Base-by-base conservation (phyloP, 2,797 vertebrate genomes). In the Diplodus puntazzo region DNA sequence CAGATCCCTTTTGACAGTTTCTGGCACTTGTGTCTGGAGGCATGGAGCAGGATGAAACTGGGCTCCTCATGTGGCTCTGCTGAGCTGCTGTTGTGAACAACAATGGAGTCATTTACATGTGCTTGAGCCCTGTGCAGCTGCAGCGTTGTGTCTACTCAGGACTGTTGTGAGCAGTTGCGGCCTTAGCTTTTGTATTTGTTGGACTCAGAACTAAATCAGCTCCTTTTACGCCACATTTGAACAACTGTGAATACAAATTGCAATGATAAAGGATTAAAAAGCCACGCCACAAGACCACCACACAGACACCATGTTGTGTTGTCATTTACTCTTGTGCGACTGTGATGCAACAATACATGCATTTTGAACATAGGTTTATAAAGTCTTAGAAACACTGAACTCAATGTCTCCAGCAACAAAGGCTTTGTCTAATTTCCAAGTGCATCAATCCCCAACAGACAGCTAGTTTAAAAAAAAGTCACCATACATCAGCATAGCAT, bases 91-190 rank as follows among this genome's bases (percentile, higher is more conserved):
- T 52, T 65, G 49, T 2, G 11, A 72, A 49, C 75, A 84, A 87
- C 87, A 90, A 87, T 89, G 78, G 54, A 60, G 80, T 68, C 43
- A 68, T 88, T 87, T 79, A 81, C 77, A 81, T 67, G 79, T 49
- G 42, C 55, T 75, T 23, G 46, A 60, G 60, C 61, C 7, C 9
- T 14, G 61, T 58, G 75, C 85, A 84, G 82, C 87, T 86, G 83
- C 80, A 55, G 73, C 7, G 57, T 34, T 50, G 69, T 27, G 55
- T 63, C 66, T 60, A 68, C 11, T 74, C 54, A 8, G 54, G 57
- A 55, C 48, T 42, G 68, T 18, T 79, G 63, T 67, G 55, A n/a
- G 62, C 53, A 57, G 69, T 8, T 21, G 42, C 25, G 60, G 20
- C 49, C 64, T 34, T 21, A 25, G 49, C 34, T 73, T 67, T 78